Percentiles rank a stretch among this genome's conserved stretches.
Conservation (phyloP, 1,140 invertebrate genomes). For the Mycetomoellerius zeteki region DNA sequence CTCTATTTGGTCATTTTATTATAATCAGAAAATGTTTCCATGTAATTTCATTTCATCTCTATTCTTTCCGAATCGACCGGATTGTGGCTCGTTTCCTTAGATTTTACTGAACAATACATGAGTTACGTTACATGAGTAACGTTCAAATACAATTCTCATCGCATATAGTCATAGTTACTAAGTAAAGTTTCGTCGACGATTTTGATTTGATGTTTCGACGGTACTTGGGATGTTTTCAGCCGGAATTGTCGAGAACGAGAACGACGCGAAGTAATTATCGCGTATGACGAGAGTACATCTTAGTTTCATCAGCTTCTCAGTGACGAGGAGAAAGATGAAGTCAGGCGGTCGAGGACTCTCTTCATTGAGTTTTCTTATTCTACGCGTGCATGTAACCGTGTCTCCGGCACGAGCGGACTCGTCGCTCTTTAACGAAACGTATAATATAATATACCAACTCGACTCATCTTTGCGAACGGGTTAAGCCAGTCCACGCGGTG, state of each 20-base stretch:
- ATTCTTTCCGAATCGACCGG: not conserved
- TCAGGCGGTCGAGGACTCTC: not conserved
- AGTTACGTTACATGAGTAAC: not conserved
- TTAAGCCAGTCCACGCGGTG: not conserved
- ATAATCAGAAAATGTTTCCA: not conserved
- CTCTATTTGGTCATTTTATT: not conserved
- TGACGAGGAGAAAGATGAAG: not conserved
- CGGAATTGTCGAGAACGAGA: not conserved
- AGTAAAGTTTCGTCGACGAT: conserved; percentile 6
- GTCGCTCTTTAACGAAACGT: conserved; percentile 73
- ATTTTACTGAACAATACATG: not conserved
- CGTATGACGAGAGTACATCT: conserved; percentile 14
- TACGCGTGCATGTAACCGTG: not conserved
- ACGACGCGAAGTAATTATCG: not conserved
- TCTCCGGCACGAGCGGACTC: conserved; percentile 15
- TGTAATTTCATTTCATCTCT: not conserved
- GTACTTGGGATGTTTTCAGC: not conserved
- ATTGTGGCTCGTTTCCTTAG: not conserved
- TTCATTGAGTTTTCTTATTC: conserved; percentile 59
- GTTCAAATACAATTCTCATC: not conserved
- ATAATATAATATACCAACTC: conserved; percentile 75
- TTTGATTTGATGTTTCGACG: not conserved
- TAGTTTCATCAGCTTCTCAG: conserved; percentile 9
- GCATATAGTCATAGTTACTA: not conserved
- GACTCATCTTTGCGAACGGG: conserved; percentile 36